These are phyloP conservation scores for Illadopsis cleaveri DNA, from an alignment of 2,113 vertebrate species.

Conservation along the genomic window DNA sequence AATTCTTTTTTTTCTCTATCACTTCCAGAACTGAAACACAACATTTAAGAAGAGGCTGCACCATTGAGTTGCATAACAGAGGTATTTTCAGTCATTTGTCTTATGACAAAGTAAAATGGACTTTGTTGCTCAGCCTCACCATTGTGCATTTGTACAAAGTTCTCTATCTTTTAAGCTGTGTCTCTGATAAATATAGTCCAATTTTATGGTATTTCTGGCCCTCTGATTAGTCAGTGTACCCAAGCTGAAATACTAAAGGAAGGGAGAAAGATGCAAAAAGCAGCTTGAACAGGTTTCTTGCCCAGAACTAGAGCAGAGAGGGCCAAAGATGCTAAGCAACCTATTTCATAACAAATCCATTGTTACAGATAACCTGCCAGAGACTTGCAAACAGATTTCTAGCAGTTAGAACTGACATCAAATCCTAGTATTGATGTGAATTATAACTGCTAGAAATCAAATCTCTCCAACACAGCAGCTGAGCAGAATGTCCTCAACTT, in stretches of 20 bases:
- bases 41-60: neutral
- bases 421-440: neutral
- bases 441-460: neutral
- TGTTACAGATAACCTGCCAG: slow-evolving; percentile 25
- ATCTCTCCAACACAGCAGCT: slow-evolving; percentile 8
- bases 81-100: slow-evolving; percentile 2
- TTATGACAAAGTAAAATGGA: neutral
- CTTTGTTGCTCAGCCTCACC: neutral
- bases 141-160: neutral
- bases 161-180: neutral
- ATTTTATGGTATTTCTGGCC: neutral
- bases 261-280: neutral
- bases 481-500: neutral
- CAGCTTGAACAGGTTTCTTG: neutral
- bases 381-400: slow-evolving; percentile 15
- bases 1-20: neutral
- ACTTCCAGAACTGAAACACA: slow-evolving; percentile 24
- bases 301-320: neutral
- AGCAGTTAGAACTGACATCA: slow-evolving; percentile 8
- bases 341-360: neutral
- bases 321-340: neutral
- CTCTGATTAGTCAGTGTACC: neutral
- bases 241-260: neutral
- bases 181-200: neutral
- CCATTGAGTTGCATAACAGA: neutral